Base-by-base conservation (phyloP, 2,797 vertebrate species). In the Aselliscus stoliczkanus region DNA sequence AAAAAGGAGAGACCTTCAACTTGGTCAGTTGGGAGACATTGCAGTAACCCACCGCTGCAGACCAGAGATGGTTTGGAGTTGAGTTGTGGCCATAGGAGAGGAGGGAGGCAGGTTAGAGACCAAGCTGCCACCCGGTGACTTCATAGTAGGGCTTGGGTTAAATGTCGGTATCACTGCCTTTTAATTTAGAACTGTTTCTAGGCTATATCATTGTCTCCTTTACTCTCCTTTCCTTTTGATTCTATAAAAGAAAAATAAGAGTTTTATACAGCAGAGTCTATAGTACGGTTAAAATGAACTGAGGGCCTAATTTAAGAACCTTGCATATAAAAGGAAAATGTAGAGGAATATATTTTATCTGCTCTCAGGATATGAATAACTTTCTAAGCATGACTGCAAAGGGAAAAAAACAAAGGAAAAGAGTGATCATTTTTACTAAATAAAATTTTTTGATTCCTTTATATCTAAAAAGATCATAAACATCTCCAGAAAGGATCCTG, bases 111-210 rank as follows among this genome's bases (percentile, higher is more conserved):
- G 76, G 29, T 73, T 2, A 87, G 69, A 87, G 12, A 76, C 69
- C 52, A 54, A 39, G 31, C 31, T 76, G 42, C 52, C 52, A 67
- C 54, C 50, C 75, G 37, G 3, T 81, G 65, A 58, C 58, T 81
- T 62, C 10, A 4, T 64, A 82, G 54, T 44, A 56, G 58, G 62
- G 29, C 27, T 54, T 87, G 62, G 39, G 76, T 87, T 76, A 64
- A 76, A 39, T 82, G 37, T 90, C 60, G 60, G 8, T 62, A 56
- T 54, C 47, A 6, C 17, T 69, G 60, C 58, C 50, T 81, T 93
- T 90, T 86, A 93, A 69, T 75, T 81, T 47, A 93, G 44, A 62
- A 25, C 69, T 90, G 50, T 93, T 93, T 81, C 25, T 80, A 39
- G 56, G 23, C 29, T 87, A 64, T 13, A 62, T 72, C 18, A 29